Conservation (phyloP, 2,797 vertebrate genomes). For the Peromyscus eremicus region DNA sequence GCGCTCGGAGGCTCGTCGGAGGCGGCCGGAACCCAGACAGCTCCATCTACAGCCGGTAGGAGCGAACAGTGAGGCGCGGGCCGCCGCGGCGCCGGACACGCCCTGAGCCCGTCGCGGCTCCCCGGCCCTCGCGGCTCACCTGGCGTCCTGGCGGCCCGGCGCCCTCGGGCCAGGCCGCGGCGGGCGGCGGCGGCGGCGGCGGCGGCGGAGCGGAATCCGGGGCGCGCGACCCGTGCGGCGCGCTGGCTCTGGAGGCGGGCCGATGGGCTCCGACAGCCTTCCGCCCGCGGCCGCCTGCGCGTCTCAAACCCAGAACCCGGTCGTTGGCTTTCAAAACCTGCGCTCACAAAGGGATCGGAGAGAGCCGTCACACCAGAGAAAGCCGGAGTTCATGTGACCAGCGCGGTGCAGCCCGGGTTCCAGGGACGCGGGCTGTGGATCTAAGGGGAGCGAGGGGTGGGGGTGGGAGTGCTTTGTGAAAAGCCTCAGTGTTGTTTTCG, state of each 20-base stretch:
- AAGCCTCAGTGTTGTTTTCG: conserved; percentile 65
- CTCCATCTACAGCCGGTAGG: conserved; percentile 86
- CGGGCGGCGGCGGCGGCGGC: conserved; percentile 15
- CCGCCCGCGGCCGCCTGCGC: conserved; percentile 74
- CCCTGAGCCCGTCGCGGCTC: conserved; percentile 74
- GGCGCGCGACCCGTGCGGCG: conserved; percentile 74
- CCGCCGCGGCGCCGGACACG: conserved; percentile 78
- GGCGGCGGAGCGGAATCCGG: background rate
- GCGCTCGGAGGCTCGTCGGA: conserved; percentile 81
- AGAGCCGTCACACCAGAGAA: conserved; percentile 71
- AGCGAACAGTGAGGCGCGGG: conserved; percentile 83
- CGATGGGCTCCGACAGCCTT: conserved; percentile 82
- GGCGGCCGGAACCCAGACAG: conserved; percentile 82
- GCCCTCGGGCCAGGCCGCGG: conserved; percentile 64
- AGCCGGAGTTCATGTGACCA: conserved; percentile 83
- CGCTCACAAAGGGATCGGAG: conserved; percentile 82
- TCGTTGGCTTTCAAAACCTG: conserved; percentile 73
- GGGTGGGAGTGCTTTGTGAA: conserved; percentile 76
- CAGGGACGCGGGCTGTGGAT: conserved; percentile 70
- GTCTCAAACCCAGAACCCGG: conserved; percentile 76
- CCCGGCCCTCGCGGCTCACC: conserved; percentile 71
- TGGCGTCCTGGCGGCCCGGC: conserved; percentile 69
- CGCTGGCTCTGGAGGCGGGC: conserved; percentile 78
- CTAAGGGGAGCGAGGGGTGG: conserved; percentile 66
- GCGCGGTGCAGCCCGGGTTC: conserved; percentile 74